These are phyloP conservation scores for Esperia sulphurella DNA, from an alignment of 2,888 invertebrate species.

Conservation along the genomic window DNA sequence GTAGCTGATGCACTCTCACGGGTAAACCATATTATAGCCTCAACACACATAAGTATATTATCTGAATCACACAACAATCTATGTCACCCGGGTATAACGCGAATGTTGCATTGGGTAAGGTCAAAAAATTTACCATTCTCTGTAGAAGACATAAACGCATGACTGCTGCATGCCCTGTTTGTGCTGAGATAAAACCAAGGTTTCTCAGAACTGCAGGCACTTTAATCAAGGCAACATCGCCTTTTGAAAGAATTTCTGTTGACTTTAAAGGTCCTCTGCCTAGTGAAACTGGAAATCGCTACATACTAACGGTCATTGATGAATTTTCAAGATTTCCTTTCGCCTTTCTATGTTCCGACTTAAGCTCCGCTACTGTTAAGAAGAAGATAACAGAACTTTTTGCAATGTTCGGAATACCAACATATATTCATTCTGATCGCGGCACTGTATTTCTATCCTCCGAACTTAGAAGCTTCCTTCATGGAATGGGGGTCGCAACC, in stretches of 20 bases:
- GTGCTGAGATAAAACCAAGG: background rate
- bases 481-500: too few species aligned
- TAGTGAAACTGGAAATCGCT: constrained; percentile 10
- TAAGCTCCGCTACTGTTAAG: constrained; percentile 7
- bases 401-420: too few species aligned
- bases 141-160: background rate
- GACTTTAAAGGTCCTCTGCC: constrained; percentile 20
- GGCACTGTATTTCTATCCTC: too few species aligned
- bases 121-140: background rate
- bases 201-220: background rate
- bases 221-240: background rate
- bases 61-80: background rate
- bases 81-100: background rate
- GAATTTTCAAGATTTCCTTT: constrained; percentile 13
- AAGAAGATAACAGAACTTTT: constrained; percentile 8
- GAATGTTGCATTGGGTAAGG: background rate
- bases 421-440: too few species aligned
- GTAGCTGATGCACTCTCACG: background rate
- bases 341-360: constrained; percentile 11
- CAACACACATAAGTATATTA: background rate
- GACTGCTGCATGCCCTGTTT: background rate
- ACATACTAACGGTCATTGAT: constrained; percentile 13
- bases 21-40: too few species aligned
- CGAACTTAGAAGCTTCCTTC: too few species aligned
- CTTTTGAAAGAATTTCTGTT: constrained; percentile 6